Evolutionary conservation across 2,797 vertebrate species (phyloP), one percentile per base, ranked within the genome.

Genomic region (Amphiprion clarkii): DNA sequence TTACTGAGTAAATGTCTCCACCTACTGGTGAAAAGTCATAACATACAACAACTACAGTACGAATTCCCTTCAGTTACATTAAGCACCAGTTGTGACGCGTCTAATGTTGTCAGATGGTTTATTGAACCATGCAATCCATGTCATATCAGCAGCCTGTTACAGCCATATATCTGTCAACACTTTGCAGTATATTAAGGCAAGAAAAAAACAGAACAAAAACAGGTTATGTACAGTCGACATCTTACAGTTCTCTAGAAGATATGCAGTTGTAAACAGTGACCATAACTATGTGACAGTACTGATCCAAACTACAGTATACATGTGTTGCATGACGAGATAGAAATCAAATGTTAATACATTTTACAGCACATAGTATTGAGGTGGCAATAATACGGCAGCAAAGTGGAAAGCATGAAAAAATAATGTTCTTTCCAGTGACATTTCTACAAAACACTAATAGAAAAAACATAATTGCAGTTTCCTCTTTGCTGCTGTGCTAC

Each of bases 121-220:
- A 93, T 93, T 95, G 86, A 93, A 93, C 93, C 92, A 94, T 92
- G 93, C 93, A 90, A 91, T 90, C 89, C 87, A 88, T 79, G 76
- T 91, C 88, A 88, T 79, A 86, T 86, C 84, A 89, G 87, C 90
- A 92, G 88, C 87, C 89, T 86, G 54, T 84, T 89, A 88, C 88
- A 93, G 87, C 90, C 91, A 82, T 79, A 88, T 89, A 89, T 82
- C 82, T 65, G 82, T 86, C 86, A 89, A 87, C 86, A 85, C 75
- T 72, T 76, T 89, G 84, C 90, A 91, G 90, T 91, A 90, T 84
- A 91, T 94, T 91, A 93, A 92, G 91, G 92, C 89, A 91, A 54
- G 81, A 85, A 87, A 86, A 86, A 84, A 46, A 64, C 86, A 63
- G 0, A 42, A 42, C 4, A 42, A 83, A 85, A 87, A 89, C 72